phyloP scores from a whole-genome alignment of 2,113 vertebrate genomes.

The Sialia sialis region DNA sequence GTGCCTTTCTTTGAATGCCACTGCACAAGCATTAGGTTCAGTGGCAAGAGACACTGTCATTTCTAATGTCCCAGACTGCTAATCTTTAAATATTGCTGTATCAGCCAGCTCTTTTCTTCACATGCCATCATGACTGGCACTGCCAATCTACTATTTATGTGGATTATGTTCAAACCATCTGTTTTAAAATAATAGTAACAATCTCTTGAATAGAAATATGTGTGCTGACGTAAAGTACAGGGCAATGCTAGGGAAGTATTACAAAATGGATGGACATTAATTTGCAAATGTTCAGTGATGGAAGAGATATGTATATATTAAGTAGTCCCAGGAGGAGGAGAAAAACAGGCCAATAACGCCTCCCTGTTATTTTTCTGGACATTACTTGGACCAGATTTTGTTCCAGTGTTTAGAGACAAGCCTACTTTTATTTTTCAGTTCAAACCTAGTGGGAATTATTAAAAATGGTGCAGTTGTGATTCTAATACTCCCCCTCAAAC shows the following conservation, averaged over 20 bases:
- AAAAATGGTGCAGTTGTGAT: background rate
- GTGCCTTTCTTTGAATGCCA: slow-evolving; percentile 36
- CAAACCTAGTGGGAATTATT: background rate
- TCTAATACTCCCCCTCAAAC: background rate
- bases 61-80: slow-evolving; percentile 65
- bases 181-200: slow-evolving; percentile 69
- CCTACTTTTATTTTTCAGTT: slow-evolving; percentile 2
- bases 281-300: background rate
- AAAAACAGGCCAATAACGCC: background rate
- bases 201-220: slow-evolving; percentile 64
- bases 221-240: slow-evolving; percentile 13
- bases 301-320: background rate
- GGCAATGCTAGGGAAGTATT: background rate
- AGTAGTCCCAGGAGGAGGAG: background rate
- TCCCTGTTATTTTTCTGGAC: background rate
- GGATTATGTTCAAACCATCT: slow-evolving; percentile 71
- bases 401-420: background rate
- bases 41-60: slow-evolving; percentile 57
- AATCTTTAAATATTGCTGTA: slow-evolving; percentile 62
- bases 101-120: slow-evolving; percentile 66
- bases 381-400: background rate
- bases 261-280: slow-evolving; percentile 12
- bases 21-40: slow-evolving; percentile 38
- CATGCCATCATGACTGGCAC: slow-evolving; percentile 66
- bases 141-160: slow-evolving; percentile 71